phyloP scores from a whole-genome alignment of 2,888 invertebrate species.

The Nemurella pictetii region DNA sequence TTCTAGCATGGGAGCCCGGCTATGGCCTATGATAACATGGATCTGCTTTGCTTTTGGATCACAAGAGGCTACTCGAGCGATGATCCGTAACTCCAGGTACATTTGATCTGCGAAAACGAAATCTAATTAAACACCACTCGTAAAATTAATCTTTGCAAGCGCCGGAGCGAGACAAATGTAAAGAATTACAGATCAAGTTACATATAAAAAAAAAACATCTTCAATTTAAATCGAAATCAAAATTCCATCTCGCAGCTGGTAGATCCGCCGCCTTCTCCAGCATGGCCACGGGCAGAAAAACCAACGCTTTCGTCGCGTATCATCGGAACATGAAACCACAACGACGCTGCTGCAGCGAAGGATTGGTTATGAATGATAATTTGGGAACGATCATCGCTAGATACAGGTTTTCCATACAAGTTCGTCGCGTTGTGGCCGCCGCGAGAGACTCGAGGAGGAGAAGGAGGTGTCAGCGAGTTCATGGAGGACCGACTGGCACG shows the following conservation, averaged over 20 bases:
- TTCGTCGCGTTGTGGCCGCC: too few relatives aligned
- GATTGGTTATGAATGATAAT: neutral
- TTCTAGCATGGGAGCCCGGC: neutral
- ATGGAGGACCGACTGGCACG: too few relatives aligned
- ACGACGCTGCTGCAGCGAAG: neutral
- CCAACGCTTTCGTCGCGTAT: neutral
- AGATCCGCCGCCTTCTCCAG: neutral
- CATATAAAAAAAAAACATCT: neutral
- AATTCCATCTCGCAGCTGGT: neutral
- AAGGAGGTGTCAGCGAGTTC: neutral
- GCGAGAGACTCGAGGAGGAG: too few relatives aligned
- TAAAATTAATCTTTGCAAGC: constrained; percentile 9
- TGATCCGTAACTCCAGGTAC: neutral
- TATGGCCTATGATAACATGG: neutral
- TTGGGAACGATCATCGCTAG: neutral
- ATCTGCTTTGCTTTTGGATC: neutral
- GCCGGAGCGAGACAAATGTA: neutral
- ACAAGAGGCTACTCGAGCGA: too few relatives aligned
- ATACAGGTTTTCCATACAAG: constrained; percentile 4
- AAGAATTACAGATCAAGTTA: constrained; percentile 6
- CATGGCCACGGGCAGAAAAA: neutral
- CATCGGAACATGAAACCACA: neutral
- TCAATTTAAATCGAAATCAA: constrained; percentile 10
- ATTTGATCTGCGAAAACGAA: neutral
- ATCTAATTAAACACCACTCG: neutral